Base-by-base conservation (phyloP, 92 coral and sea anemone genomes). In the Nematostella vectensis region DNA sequence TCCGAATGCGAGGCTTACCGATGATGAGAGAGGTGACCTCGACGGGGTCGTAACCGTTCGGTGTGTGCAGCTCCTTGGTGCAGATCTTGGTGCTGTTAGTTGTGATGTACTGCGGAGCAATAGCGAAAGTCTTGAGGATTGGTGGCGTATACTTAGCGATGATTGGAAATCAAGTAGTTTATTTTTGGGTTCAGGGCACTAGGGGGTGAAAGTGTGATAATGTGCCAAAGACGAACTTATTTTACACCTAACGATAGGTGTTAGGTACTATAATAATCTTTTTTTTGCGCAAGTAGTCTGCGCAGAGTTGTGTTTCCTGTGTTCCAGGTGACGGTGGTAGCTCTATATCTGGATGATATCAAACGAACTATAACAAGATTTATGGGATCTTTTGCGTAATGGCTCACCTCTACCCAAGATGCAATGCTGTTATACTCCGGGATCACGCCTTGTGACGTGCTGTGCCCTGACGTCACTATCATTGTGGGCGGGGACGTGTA, bases 371-470 rank as follows among this genome's bases (percentile, higher is more conserved):
- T n/a, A n/a, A n/a, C n/a, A n/a, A n/a, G n/a, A n/a, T n/a, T n/a
- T n/a, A n/a, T n/a, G n/a, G n/a, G n/a, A n/a, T n/a, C n/a, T n/a
- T n/a, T n/a, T n/a, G n/a, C n/a, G n/a, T n/a, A n/a, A n/a, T n/a
- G n/a, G n/a, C n/a, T n/a, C n/a, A 82, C 89, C 84, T 82, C 89
- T 2, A 77, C 67, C 89, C 89, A 82, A 4, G 89, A 29, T 9
- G 83, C 77, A 55, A 82, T 82, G 59, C 89, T 82, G 65, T 82
- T 82, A 48, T 77, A 66, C 25, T 64, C 65, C 0, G 89, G 80
- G 1, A 19, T 38, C 54, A 76, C 38, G 3, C 65, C 67, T 0
- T 42, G 43, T 4, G 51, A 43, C 0, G 77, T 42, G 1, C 42
- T 55, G 40, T 82, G 89, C 6, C 66, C 61, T 25, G 84, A 70